A percentile compares a stretch with the other conserved stretches of the same genome.
These are phyloP conservation scores for Caenorhabditis imperialis DNA, from an alignment of 2,888 invertebrate species.

Conservation along the genomic window DNA sequence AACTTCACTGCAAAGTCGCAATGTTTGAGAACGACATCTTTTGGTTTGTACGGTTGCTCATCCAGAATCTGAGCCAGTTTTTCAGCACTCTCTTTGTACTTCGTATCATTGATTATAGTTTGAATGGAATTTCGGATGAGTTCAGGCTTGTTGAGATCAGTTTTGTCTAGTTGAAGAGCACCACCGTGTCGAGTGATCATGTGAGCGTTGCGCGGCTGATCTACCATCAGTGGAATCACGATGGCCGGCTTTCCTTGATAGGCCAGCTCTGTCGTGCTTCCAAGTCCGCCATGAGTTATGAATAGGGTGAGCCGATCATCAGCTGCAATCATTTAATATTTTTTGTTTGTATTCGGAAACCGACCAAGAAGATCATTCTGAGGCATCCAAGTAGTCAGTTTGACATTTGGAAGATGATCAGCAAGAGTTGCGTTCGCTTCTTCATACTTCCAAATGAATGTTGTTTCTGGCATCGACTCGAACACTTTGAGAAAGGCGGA, in stretches of 20 bases:
- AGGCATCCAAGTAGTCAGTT: slow-evolving; percentile 52
- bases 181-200: slow-evolving; percentile 56
- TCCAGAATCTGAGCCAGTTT: slow-evolving; percentile 28
- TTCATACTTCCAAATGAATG: slow-evolving; percentile 63
- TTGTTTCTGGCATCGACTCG: slow-evolving; percentile 36
- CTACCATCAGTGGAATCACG: slow-evolving; percentile 49
- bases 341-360: background rate
- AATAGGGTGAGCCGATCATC: slow-evolving; percentile 47
- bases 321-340: slow-evolving; percentile 27
- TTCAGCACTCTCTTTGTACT: slow-evolving; percentile 30
- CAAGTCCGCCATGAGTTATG: slow-evolving; percentile 55
- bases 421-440: slow-evolving; percentile 38
- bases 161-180: slow-evolving; percentile 41
- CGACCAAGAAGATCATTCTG: slow-evolving; percentile 50
- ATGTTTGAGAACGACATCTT: slow-evolving; percentile 46
- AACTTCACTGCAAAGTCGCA: slow-evolving; percentile 43
- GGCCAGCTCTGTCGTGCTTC: slow-evolving; percentile 44
- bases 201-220: slow-evolving; percentile 51
- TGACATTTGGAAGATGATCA: slow-evolving; percentile 44
- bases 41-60: slow-evolving; percentile 38
- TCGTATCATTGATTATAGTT: slow-evolving; percentile 24
- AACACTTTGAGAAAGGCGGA: slow-evolving; percentile 39
- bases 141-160: slow-evolving; percentile 8
- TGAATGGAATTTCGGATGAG: slow-evolving; percentile 27
- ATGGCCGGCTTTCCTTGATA: slow-evolving; percentile 51